Conservation (phyloP, 2,888 invertebrate genomes). For the Nephrotoma guestfalica region DNA sequence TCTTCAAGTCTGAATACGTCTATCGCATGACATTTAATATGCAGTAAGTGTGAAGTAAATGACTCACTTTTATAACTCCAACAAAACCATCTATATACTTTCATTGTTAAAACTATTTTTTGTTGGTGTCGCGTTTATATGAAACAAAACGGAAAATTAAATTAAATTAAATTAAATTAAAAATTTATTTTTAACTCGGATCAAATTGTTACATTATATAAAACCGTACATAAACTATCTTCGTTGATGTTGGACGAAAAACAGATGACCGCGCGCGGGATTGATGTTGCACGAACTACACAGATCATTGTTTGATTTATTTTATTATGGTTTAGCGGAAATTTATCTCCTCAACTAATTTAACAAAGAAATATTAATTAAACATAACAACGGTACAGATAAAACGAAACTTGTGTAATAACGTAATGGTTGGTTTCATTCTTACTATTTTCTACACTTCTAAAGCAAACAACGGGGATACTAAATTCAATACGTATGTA, state of each 20-base stretch:
- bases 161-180: background rate
- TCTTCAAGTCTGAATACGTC: background rate
- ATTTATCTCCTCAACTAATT: background rate
- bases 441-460: too few relatives aligned
- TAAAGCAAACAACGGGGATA: too few relatives aligned
- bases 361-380: background rate
- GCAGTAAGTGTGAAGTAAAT: background rate
- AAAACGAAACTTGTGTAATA: too few relatives aligned
- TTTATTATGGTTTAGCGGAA: background rate
- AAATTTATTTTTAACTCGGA: background rate
- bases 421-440: too few relatives aligned
- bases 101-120: background rate
- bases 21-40: background rate
- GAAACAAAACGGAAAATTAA: background rate
- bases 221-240: background rate
- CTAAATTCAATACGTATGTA: too few relatives aligned
- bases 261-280: background rate
- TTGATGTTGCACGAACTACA: background rate
- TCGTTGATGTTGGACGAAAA: background rate
- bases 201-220: background rate
- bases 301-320: background rate
- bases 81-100: background rate
- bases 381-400: background rate
- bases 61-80: background rate
- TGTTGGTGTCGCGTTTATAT: background rate